These are phyloP conservation scores for Heliconius ismenius DNA, from an alignment of 2,888 invertebrate genomes.

Conservation along the genomic window DNA sequence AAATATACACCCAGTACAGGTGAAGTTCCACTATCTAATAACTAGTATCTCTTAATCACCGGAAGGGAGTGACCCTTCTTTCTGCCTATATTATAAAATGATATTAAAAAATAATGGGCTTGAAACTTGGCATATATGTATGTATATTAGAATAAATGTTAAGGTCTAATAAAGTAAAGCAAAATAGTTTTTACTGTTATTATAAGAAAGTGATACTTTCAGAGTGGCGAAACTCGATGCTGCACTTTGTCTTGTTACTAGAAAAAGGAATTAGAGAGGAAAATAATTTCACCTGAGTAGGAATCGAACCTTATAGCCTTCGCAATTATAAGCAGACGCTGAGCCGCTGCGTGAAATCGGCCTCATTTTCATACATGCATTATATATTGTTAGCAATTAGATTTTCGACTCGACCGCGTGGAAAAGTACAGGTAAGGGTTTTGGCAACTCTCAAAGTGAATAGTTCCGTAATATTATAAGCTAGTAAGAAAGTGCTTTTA, in stretches of 20 bases:
- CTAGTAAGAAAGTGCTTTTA: constrained; percentile 20
- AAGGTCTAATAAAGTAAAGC: too few relatives aligned
- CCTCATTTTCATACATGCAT: background rate
- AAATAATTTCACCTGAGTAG: background rate
- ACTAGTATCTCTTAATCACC: too few relatives aligned
- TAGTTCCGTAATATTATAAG: constrained; percentile 43
- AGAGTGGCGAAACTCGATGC: background rate
- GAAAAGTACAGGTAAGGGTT: constrained; percentile 59
- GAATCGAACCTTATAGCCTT: background rate
- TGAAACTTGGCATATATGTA: too few relatives aligned
- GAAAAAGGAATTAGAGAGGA: background rate
- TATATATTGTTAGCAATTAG: constrained; percentile 52
- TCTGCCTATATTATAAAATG: too few relatives aligned
- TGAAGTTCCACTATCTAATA: too few relatives aligned
- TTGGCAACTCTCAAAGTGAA: constrained; percentile 45
- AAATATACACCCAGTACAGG: too few relatives aligned
- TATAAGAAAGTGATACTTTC: too few relatives aligned
- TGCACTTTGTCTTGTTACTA: background rate
- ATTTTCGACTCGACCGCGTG: constrained; percentile 63
- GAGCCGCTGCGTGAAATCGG: background rate
- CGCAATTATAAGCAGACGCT: background rate
- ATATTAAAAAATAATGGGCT: too few relatives aligned
- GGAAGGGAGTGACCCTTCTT: too few relatives aligned
- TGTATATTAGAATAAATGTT: too few relatives aligned
- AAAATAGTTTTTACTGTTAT: too few relatives aligned